phyloP scores from a whole-genome alignment of 2,113 vertebrate genomes.

The Lutjanus erythropterus region DNA sequence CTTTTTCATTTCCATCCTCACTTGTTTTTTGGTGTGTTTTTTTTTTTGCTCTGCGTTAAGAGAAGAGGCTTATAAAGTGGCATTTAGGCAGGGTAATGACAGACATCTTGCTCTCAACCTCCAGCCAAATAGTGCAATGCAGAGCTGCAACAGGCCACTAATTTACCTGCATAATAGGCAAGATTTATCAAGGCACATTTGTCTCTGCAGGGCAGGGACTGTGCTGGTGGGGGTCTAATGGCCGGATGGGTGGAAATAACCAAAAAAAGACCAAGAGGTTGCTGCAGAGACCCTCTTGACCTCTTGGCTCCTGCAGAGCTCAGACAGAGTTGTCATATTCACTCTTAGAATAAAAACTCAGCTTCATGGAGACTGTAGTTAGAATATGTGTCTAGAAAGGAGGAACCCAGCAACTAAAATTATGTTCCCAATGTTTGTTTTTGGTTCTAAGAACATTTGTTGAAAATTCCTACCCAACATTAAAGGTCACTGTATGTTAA shows the following conservation, averaged over 20 bases:
- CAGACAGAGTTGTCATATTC: not conserved
- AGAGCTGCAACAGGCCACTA: slow-evolving; percentile 56
- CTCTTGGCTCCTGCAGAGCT: slow-evolving; percentile 19
- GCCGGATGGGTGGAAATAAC: slow-evolving; percentile 57
- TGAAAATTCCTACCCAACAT: no score
- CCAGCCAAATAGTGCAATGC: slow-evolving; percentile 48
- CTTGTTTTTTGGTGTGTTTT: not conserved
- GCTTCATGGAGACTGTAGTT: not conserved
- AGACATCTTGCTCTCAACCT: slow-evolving; percentile 59
- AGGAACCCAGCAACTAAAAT: no score
- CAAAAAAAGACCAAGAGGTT: slow-evolving; percentile 58
- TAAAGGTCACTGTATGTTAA: no score
- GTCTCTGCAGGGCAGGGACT: slow-evolving; percentile 66
- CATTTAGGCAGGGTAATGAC: slow-evolving; percentile 70
- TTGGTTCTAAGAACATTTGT: no score
- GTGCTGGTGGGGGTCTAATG: slow-evolving; percentile 75
- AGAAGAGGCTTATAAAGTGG: slow-evolving; percentile 56
- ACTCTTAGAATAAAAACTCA: not conserved
- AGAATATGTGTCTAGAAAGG: not conserved
- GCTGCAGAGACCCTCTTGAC: slow-evolving; percentile 33
- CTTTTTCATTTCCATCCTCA: slow-evolving; percentile 37
- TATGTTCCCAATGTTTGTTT: no score
- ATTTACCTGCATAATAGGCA: slow-evolving; percentile 79
- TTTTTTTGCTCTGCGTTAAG: slow-evolving; percentile 12
- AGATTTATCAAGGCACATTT: slow-evolving; percentile 78